Conservation (phyloP, 2,888 invertebrate genomes). For the Carabus problematicus region DNA sequence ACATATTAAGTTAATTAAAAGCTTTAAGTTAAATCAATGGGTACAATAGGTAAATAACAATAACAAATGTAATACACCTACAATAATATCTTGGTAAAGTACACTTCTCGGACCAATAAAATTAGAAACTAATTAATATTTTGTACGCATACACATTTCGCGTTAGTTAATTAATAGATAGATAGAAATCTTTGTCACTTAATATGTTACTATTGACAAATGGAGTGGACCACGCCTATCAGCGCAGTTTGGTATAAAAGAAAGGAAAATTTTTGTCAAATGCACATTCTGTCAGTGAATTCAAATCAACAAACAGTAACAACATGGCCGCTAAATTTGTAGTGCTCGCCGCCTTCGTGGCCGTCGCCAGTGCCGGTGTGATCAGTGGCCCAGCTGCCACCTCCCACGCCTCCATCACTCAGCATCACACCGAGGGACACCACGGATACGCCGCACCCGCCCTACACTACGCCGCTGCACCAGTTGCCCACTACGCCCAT, state of each 20-base stretch:
- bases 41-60: no score
- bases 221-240: background rate
- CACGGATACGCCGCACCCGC: constrained; percentile 53
- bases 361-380: constrained; percentile 58
- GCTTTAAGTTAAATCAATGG: no score
- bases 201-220: background rate
- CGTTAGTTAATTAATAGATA: background rate
- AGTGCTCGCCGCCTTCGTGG: constrained; percentile 57
- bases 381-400: constrained; percentile 61
- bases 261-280: background rate
- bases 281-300: constrained; percentile 24
- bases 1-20: no score
- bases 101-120: background rate
- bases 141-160: background rate
- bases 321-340: constrained; percentile 37
- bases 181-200: background rate
- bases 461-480: constrained; percentile 56
- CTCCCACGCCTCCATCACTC: constrained; percentile 24
- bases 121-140: constrained; percentile 2
- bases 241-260: constrained; percentile 21
- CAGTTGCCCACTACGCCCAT: constrained; percentile 47
- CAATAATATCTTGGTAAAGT: background rate
- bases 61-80: no score
- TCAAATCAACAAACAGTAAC: constrained; percentile 1
- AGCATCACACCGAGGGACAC: constrained; percentile 17